These are phyloP conservation scores for Callithrix jacchus DNA, from an alignment of 2,113 vertebrate species.

Conservation along the genomic window DNA sequence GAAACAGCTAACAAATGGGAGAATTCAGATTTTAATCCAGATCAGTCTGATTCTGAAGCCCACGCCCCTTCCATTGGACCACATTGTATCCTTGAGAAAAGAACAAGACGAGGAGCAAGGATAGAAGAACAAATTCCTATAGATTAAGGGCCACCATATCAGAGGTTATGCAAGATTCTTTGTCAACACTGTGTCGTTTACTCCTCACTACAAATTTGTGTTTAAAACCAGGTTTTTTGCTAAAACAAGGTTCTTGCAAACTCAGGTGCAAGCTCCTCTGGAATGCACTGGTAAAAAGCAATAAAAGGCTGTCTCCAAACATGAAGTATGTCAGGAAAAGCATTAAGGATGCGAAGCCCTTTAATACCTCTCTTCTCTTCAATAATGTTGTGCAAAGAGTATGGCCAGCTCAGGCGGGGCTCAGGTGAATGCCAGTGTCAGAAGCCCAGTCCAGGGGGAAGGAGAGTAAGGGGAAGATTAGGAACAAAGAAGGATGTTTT, in stretches of 20 bases:
- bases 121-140: neutral
- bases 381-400: neutral
- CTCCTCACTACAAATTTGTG: neutral
- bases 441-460: neutral
- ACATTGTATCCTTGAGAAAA: neutral
- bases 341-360: neutral
- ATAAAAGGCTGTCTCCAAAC: neutral
- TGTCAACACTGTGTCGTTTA: neutral
- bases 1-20: neutral
- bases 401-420: neutral
- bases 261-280: neutral
- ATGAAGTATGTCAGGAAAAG: neutral
- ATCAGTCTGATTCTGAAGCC: neutral
- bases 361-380: neutral
- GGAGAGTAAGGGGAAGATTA: neutral
- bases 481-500: neutral
- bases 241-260: neutral
- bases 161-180: neutral
- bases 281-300: neutral
- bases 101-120: neutral
- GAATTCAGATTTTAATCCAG: neutral
- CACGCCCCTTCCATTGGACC: neutral
- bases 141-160: neutral
- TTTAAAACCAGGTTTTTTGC: neutral
- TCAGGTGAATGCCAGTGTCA: neutral